Evolutionary conservation across 1,140 invertebrate genomes (phyloP), one percentile per base, ranked within the genome.

Genomic region (Atta colombica): DNA sequence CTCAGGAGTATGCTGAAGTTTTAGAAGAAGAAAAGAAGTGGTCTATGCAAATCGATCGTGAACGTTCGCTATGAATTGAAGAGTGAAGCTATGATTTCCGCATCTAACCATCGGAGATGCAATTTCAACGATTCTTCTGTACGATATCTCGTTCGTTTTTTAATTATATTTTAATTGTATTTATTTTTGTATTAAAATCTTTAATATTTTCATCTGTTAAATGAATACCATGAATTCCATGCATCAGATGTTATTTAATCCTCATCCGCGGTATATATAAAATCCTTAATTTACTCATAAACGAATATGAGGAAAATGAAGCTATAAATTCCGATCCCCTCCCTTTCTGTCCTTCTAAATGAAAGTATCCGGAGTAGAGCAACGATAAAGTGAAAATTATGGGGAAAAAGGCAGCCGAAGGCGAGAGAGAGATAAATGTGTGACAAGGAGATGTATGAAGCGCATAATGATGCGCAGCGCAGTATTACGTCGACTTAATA

Each of bases 381-480:
- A 28, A 86, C 87, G 86, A 90, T 87, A 87, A 68, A 81, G 88
- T 81, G 81, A 92, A 89, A 60, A 86, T 88, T 91, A 92, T 86
- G 89, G 89, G 89, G 55, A 87, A 92, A 87, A 85, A 63, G 84
- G n/a, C 58, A 58, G 58, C 53, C 66, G 61, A 65, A n/a, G 68
- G 69, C 55, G 69, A 61, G 80, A 74, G 31, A 65, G 58, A 77
- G 80, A 85, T 39, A 69, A 60, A 72, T 86, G 77, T 77, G 77
- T 80, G 65, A 87, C 88, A 88, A 45, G 66, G 72, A 90, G 91
- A 94, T 93, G 92, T 94, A 94, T 94, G 93, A 90, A 92, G 92
- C 92, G 93, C 93, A 92, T 93, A 93, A 94, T 94, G 93, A 94
- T 90, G 91, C 91, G 90, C 89, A 90, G 86, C 58, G 87, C 82